Evolutionary conservation across 2,888 invertebrate species (phyloP).

Genomic region (Odontomyia ornata): DNA sequence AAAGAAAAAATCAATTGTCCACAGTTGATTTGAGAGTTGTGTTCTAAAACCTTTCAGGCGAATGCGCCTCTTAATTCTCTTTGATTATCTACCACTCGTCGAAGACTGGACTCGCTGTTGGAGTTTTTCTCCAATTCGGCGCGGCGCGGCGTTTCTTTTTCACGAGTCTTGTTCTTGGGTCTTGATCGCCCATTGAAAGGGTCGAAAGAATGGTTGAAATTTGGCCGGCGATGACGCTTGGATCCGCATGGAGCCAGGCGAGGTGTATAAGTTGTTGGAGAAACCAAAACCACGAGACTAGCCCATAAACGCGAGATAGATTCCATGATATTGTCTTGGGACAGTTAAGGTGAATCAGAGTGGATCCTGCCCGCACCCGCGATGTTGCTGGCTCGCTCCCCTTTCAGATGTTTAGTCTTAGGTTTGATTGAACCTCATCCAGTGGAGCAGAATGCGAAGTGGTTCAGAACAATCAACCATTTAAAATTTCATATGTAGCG

Average conservation of each 20-base stretch:
- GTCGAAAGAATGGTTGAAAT: neutral
- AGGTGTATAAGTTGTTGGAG: neutral
- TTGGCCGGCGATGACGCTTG: neutral
- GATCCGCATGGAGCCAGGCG: neutral
- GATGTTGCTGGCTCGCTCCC: neutral
- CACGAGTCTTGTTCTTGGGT: neutral
- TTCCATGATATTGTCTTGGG: too few species aligned
- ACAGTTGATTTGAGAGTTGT: constrained; percentile 11
- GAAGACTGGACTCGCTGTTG: neutral
- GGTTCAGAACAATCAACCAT: neutral
- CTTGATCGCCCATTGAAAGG: too few species aligned
- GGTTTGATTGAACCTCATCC: neutral
- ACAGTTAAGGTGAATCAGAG: too few species aligned
- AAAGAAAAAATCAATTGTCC: constrained; percentile 31
- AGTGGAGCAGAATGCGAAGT: neutral
- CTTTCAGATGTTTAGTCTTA: neutral
- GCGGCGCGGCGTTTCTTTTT: neutral
- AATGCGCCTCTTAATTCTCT: constrained; percentile 7
- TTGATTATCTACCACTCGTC: neutral
- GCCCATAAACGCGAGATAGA: too few species aligned
- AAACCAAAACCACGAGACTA: too few species aligned
- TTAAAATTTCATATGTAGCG: too few species aligned
- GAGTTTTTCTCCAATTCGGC: neutral
- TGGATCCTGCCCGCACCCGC: neutral
- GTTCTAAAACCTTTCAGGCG: neutral